Conservation (phyloP, 2,888 invertebrate species). For the Habrosyne pyritoides region DNA sequence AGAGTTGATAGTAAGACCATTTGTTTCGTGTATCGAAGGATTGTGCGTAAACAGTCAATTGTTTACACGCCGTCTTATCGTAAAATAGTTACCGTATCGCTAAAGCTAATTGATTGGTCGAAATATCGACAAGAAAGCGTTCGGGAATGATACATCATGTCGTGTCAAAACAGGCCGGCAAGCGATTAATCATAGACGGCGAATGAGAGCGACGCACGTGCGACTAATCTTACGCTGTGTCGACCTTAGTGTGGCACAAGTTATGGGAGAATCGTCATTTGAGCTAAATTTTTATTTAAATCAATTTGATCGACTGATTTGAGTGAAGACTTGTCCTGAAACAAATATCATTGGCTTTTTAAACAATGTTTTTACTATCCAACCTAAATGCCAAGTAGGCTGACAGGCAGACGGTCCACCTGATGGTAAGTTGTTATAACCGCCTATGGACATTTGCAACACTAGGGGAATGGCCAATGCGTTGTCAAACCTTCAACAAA, state of each 20-base stretch:
- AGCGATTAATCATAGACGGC: conserved; percentile 68
- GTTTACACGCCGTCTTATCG: neutral
- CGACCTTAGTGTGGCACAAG: conserved; percentile 34
- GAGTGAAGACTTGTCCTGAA: no score
- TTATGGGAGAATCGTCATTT: conserved; percentile 21
- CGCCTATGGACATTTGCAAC: no score
- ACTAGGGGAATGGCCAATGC: no score
- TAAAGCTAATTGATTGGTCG: conserved; percentile 71
- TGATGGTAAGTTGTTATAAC: no score
- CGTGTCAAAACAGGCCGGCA: conserved; percentile 69
- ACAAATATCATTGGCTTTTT: no score
- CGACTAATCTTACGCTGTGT: conserved; percentile 64
- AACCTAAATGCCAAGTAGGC: no score
- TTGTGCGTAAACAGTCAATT: neutral
- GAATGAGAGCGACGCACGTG: conserved; percentile 53
- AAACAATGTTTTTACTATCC: no score
- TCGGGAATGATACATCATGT: conserved; percentile 77
- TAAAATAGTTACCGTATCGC: conserved; percentile 27
- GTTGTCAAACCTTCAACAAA: no score
- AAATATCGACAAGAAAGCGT: conserved; percentile 74
- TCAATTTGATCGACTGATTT: neutral
- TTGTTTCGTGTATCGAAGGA: neutral
- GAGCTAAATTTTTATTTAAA: neutral
- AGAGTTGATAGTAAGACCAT: no score
- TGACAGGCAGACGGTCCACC: no score